Conservation (phyloP, 2,888 invertebrate genomes). For the Meloe dianella region DNA sequence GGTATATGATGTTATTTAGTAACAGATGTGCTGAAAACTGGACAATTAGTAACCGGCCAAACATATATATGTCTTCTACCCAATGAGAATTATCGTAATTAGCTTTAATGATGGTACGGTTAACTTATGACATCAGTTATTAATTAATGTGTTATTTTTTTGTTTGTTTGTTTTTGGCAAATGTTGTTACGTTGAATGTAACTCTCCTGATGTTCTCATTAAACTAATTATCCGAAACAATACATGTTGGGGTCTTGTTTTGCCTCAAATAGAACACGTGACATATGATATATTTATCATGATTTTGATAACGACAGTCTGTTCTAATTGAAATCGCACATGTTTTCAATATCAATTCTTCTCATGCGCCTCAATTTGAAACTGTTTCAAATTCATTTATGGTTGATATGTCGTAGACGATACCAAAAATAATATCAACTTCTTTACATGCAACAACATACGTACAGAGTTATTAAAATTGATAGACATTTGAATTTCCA, state of each 20-base stretch:
- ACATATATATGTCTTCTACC: neutral
- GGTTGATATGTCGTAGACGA: constrained; percentile 15
- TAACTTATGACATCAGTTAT: constrained; percentile 26
- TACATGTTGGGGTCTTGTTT: constrained; percentile 19
- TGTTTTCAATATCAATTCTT: constrained; percentile 26
- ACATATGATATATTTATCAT: constrained; percentile 18
- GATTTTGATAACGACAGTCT: constrained; percentile 15
- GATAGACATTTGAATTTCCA: constrained; percentile 20
- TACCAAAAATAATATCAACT: neutral
- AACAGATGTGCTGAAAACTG: constrained; percentile 7
- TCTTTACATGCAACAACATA: too few relatives aligned
- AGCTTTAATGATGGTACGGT: constrained; percentile 11
- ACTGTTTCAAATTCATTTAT: constrained; percentile 31
- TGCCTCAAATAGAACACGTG: constrained; percentile 10
- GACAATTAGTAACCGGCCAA: neutral
- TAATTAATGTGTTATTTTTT: constrained; percentile 14
- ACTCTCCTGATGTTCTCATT: constrained; percentile 24
- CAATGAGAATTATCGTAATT: constrained; percentile 14
- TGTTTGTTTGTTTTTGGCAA: constrained; percentile 27
- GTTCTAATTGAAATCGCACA: constrained; percentile 30
- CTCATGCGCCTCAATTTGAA: constrained; percentile 19
- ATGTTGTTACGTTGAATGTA: constrained; percentile 18
- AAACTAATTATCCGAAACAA: constrained; percentile 26
- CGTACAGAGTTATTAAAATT: neutral
- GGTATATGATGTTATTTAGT: neutral